Percentiles rank a stretch among this genome's conserved stretches.
Conservation (phyloP, 1,140 invertebrate species). For the Ectropis grisescens region DNA sequence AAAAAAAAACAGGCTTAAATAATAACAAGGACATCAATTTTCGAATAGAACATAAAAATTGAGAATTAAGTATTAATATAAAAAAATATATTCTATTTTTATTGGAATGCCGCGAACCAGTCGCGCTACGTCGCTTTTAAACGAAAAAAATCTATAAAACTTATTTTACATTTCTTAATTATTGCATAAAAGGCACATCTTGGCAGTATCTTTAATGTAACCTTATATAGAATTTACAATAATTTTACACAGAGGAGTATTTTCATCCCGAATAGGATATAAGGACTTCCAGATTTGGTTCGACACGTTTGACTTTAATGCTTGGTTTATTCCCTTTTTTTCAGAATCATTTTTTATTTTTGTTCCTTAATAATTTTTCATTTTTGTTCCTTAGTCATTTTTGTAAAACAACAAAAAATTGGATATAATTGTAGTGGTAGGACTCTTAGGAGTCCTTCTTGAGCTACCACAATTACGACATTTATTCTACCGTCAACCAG, state of each 20-base stretch:
- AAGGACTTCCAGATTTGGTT: too few relatives aligned
- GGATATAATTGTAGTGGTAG: too few relatives aligned
- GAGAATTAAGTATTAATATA: conserved; percentile 21
- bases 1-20: conserved; percentile 40
- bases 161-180: conserved; percentile 22
- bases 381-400: too few relatives aligned
- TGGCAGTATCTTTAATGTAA: conserved; percentile 58
- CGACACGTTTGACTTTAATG: conserved; percentile 17
- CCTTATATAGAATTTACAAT: conserved; percentile 49
- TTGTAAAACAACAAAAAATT: too few relatives aligned
- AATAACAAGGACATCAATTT: conserved; percentile 21
- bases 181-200: conserved; percentile 59
- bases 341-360: too few relatives aligned
- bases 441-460: too few relatives aligned
- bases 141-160: conserved; percentile 22
- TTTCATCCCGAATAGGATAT: conserved; percentile 25
- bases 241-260: conserved; percentile 46
- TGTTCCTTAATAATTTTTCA: too few relatives aligned
- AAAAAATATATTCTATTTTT: conserved; percentile 23
- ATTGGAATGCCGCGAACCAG: conserved; percentile 15
- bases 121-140: conserved; percentile 10
- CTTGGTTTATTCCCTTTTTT: too few relatives aligned
- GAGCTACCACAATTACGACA: too few relatives aligned
- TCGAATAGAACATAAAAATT: conserved; percentile 17
- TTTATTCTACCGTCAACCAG: too few relatives aligned